Conservation (phyloP, 2,797 vertebrate species). For the Varecia variegata region DNA sequence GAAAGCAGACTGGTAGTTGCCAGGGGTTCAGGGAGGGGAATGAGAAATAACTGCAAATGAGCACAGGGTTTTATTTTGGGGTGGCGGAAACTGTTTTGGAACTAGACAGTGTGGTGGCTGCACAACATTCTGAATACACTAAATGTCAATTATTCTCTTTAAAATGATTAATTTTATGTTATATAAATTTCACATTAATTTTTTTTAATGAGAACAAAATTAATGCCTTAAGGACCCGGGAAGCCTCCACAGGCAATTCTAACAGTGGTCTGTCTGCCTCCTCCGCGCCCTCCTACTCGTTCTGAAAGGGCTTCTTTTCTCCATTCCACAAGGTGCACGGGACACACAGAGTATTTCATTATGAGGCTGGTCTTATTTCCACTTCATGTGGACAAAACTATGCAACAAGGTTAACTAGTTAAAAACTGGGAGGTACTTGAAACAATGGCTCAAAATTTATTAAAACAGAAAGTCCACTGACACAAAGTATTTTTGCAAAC, state of each 20-base stretch:
- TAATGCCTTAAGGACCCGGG: neutral
- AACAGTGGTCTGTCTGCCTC: neutral
- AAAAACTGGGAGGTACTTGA: neutral
- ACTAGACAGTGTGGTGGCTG: neutral
- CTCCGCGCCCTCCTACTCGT: neutral
- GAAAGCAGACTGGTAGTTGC: neutral
- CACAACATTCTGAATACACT: neutral
- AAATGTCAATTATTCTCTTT: neutral
- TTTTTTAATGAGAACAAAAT: neutral
- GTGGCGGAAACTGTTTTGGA: neutral
- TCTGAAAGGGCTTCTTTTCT: neutral
- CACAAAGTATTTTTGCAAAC: neutral
- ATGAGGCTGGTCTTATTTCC: neutral
- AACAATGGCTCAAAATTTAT: neutral
- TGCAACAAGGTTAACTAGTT: neutral
- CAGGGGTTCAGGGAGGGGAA: neutral
- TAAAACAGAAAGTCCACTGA: neutral
- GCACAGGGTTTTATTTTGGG: neutral
- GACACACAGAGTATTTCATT: neutral
- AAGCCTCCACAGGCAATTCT: neutral
- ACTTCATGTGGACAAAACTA: neutral
- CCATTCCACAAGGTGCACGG: neutral
- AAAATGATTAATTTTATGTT: neutral
- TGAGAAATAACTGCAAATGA: neutral
- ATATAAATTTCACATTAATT: neutral